Percentiles rank a stretch among this genome's conserved stretches.
Evolutionary conservation across 2,113 vertebrate genomes (phyloP).

Genomic region (Nothoprocta perdicaria): DNA sequence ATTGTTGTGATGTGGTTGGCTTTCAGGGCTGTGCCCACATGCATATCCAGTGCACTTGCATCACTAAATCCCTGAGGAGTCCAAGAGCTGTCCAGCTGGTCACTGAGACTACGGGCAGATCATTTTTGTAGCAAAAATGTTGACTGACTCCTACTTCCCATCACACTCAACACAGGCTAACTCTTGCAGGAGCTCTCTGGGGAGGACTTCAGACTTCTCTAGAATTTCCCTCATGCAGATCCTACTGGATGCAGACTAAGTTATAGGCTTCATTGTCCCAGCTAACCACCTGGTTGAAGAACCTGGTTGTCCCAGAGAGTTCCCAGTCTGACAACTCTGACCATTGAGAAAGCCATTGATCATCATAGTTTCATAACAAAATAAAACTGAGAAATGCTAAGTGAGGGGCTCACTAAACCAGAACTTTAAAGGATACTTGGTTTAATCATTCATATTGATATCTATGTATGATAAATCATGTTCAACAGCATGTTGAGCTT

Average conservation of each 20-base stretch:
- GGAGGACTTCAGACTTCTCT: neutral
- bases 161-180: neutral
- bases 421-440: neutral
- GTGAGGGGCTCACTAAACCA: neutral
- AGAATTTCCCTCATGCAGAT: neutral
- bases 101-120: neutral
- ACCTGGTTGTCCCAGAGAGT: neutral
- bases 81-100: neutral
- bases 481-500: neutral
- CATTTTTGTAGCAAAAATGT: neutral
- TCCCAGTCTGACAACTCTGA: neutral
- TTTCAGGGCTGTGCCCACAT: neutral
- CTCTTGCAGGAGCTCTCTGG: neutral
- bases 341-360: accelerated
- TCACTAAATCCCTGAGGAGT: neutral
- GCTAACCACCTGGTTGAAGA: neutral
- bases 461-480: neutral
- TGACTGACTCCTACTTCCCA: accelerated
- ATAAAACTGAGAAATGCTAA: neutral
- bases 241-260: neutral
- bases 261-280: accelerated
- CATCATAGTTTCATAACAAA: neutral
- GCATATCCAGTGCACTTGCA: neutral
- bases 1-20: neutral
- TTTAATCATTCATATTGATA: neutral